Evolutionary conservation across 2,113 vertebrate species (phyloP).

Genomic region (Eulemur rufifrons): DNA sequence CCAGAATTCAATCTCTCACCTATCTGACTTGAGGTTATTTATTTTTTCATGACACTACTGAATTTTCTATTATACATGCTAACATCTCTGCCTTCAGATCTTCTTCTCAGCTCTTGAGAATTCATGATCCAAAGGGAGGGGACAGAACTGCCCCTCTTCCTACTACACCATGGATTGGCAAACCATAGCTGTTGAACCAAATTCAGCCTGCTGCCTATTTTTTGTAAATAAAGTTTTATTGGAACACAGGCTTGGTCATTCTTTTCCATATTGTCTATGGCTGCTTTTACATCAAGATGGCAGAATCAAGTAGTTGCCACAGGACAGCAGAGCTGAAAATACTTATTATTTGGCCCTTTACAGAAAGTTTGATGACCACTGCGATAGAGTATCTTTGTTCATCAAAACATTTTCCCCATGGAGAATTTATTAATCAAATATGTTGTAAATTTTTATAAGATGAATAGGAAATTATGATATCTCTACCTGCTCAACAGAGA

Average conservation of each 20-base stretch:
- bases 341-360: neutral
- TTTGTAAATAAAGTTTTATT: neutral
- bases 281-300: neutral
- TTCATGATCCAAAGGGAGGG: neutral
- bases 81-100: neutral
- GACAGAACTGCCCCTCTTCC: neutral
- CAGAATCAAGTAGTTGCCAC: neutral
- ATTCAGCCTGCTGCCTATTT: neutral
- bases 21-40: neutral
- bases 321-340: neutral
- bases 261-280: neutral
- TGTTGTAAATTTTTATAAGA: neutral
- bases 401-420: neutral
- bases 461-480: constrained; percentile 24
- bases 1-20: neutral
- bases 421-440: constrained; percentile 54
- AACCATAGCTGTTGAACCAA: neutral
- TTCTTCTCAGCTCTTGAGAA: neutral
- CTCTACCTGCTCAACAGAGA: constrained; percentile 26
- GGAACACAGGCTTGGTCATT: neutral
- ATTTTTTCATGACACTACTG: rapidly evolving
- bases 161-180: neutral
- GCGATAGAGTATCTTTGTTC: neutral
- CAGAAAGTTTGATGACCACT: neutral
- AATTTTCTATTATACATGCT: neutral